Evolutionary conservation across 2,113 vertebrate genomes (phyloP).

Genomic region (Macquaria ambigua): DNA sequence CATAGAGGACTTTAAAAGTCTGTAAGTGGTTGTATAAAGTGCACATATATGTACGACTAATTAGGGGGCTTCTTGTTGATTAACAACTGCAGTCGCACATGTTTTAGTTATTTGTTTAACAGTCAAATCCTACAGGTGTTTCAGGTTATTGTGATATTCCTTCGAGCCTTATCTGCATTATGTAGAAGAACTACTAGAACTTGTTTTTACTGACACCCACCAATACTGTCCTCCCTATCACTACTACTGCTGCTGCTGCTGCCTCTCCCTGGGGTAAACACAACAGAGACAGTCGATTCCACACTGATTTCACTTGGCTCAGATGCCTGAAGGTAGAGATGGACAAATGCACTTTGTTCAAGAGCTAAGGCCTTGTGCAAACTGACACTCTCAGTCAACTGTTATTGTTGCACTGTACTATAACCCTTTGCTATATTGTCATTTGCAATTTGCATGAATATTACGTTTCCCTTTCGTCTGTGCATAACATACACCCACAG

Average conservation of each 20-base stretch:
- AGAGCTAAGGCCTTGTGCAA: constrained; percentile 1
- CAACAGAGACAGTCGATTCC: constrained; percentile 66
- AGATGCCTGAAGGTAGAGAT: constrained; percentile 25
- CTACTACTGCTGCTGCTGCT: constrained; percentile 9
- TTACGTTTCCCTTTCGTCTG: neutral
- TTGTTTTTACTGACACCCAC: constrained; percentile 33
- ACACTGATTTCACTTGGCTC: constrained; percentile 56
- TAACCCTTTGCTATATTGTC: neutral
- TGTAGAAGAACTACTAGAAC: neutral
- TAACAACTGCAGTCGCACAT: neutral
- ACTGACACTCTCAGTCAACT: neutral
- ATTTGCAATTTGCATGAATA: neutral
- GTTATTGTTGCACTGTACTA: neutral
- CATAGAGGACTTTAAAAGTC: neutral
- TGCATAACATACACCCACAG: neutral
- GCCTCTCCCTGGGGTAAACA: constrained; percentile 62
- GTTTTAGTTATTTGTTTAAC: constrained; percentile 1
- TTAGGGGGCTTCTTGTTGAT: neutral
- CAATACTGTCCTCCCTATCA: constrained; percentile 25
- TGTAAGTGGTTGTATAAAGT: neutral
- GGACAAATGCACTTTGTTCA: constrained; percentile 27
- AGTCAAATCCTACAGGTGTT: constrained; percentile 26
- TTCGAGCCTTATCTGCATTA: neutral
- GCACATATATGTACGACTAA: neutral
- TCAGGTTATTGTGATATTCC: constrained; percentile 1